phyloP scores from a whole-genome alignment of 2,797 vertebrate species.

The Graptemys geographica region DNA sequence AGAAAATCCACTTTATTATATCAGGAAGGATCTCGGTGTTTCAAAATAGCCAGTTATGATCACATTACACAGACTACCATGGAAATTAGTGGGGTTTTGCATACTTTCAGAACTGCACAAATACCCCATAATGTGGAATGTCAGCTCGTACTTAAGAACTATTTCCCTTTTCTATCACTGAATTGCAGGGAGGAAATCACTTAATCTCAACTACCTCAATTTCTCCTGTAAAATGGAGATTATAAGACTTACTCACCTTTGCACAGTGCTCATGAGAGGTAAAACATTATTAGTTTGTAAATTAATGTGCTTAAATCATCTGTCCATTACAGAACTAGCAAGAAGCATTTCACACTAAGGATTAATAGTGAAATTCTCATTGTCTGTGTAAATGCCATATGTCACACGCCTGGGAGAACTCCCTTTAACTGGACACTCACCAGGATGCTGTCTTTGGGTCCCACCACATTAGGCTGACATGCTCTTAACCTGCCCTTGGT shows the following conservation, averaged over 20 bases:
- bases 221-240: neutral
- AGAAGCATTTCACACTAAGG: neutral
- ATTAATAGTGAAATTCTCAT: accelerated
- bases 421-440: no score
- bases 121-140: accelerated
- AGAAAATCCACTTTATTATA: accelerated
- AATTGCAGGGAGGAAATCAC: accelerated
- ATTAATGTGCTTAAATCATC: neutral
- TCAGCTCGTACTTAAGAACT: accelerated
- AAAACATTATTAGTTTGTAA: accelerated
- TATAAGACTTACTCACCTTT: neutral
- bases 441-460: no score
- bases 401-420: no score
- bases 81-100: neutral
- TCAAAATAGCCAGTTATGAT: accelerated
- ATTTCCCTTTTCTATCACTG: accelerated
- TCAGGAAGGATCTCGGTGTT: neutral
- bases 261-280: neutral
- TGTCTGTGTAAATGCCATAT: neutral
- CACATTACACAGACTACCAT: accelerated
- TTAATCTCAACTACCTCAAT: accelerated
- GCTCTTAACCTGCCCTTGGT: no score
- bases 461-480: no score
- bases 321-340: accelerated
- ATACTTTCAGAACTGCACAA: neutral